Evolutionary conservation across 1,140 invertebrate species (phyloP).

Genomic region (Chionoecetes opilio): DNA sequence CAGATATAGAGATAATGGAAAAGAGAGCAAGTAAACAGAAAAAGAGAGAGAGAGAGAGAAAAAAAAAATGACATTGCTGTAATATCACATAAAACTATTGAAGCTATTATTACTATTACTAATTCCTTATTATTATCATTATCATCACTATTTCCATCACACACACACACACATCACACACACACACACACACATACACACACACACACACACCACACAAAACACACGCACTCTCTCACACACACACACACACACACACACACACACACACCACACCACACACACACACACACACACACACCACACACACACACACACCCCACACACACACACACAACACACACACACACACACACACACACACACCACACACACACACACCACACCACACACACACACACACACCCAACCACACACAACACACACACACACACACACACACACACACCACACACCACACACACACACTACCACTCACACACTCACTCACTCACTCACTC

Average conservation of each 20-base stretch:
- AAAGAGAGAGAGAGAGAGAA: conserved; percentile 41
- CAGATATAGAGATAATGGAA: background rate
- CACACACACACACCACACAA: too few species aligned
- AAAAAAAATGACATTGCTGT: background rate
- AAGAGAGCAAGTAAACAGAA: background rate
- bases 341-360: conserved; percentile 34
- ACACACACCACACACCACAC: too few species aligned
- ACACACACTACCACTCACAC: too few species aligned
- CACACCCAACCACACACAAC: background rate
- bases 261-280: background rate
- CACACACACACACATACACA: conserved; percentile 42
- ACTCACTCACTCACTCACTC: background rate
- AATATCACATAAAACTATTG: too few species aligned
- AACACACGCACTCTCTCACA: too few species aligned
- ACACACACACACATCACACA: background rate
- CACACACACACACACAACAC: background rate
- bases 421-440: conserved; percentile 40
- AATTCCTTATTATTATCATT: too few species aligned
- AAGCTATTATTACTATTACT: too few species aligned
- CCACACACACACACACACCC: background rate
- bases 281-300: conserved; percentile 43
- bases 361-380: conserved; percentile 36
- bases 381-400: background rate
- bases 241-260: background rate
- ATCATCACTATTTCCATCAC: background rate